Conservation (phyloP, 2,113 vertebrate species). For the Marcusenius ussheri region DNA sequence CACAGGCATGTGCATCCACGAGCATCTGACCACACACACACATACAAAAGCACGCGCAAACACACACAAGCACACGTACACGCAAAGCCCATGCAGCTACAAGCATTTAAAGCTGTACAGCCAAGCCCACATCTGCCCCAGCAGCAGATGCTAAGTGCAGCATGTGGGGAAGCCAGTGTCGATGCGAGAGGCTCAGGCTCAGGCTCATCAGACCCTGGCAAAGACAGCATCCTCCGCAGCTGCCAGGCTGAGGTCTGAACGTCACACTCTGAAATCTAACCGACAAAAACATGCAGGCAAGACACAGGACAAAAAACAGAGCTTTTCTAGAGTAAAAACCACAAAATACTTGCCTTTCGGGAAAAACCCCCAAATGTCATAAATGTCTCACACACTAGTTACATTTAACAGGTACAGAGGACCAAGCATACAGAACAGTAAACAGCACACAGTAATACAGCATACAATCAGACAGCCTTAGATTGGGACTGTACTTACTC, state of each 20-base stretch:
- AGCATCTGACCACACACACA: background rate
- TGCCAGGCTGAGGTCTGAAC: background rate
- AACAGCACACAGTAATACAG: background rate
- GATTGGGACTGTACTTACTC: background rate
- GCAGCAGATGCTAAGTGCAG: background rate
- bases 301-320: background rate
- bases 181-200: background rate
- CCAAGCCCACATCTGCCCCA: background rate
- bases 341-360: background rate
- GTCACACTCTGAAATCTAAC: background rate
- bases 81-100: background rate
- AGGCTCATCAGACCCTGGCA: background rate
- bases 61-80: background rate
- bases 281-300: background rate
- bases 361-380: background rate
- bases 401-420: background rate
- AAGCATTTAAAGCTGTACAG: background rate
- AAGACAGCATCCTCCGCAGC: background rate
- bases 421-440: background rate
- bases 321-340: background rate
- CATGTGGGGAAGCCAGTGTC: background rate
- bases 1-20: background rate
- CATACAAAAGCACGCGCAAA: too few relatives aligned
- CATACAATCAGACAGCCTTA: background rate
- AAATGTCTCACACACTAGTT: background rate